These are phyloP conservation scores for Musca vetustissima DNA, from an alignment of 1,140 invertebrate genomes.

Conservation along the genomic window DNA sequence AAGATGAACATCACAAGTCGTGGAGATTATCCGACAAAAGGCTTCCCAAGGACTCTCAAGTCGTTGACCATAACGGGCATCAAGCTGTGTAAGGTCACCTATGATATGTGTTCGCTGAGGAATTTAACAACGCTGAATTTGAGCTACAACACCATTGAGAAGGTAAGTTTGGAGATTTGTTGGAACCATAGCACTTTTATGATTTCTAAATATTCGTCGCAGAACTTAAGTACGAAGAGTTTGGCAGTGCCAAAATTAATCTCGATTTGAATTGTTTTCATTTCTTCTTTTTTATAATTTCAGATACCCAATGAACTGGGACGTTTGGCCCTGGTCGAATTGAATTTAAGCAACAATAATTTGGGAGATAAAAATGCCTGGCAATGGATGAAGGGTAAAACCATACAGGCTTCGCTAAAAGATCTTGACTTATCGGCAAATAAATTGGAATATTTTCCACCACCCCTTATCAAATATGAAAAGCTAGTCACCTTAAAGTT, in stretches of 20 bases:
- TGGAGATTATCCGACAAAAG: slow-evolving; percentile 68
- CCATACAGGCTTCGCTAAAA: slow-evolving; percentile 45
- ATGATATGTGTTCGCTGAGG: slow-evolving; percentile 66
- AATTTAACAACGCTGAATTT: slow-evolving; percentile 72
- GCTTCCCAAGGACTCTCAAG: slow-evolving; percentile 62
- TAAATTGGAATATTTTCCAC: slow-evolving; percentile 43
- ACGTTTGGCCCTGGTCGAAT: slow-evolving; percentile 64
- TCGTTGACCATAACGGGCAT: slow-evolving; percentile 59
- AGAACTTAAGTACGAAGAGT: too few relatives aligned
- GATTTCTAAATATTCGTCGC: too few relatives aligned
- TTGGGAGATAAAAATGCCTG: slow-evolving; percentile 65
- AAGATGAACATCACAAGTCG: slow-evolving; percentile 64
- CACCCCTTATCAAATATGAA: slow-evolving; percentile 54
- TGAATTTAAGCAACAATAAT: slow-evolving; percentile 72
- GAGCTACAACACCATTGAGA: slow-evolving; percentile 73
- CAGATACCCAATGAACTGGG: slow-evolving; percentile 73
- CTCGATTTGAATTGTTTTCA: background rate
- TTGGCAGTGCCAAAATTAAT: background rate
- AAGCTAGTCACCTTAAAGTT: slow-evolving; percentile 64
- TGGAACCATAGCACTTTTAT: too few relatives aligned
- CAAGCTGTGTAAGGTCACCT: slow-evolving; percentile 65
- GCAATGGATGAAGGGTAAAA: slow-evolving; percentile 64
- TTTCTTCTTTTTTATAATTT: slow-evolving; percentile 10
- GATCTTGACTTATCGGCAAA: slow-evolving; percentile 48
- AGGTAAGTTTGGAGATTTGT: slow-evolving; percentile 32